Evolutionary conservation across 2,113 vertebrate genomes (phyloP).

Genomic region (Cairina moschata): DNA sequence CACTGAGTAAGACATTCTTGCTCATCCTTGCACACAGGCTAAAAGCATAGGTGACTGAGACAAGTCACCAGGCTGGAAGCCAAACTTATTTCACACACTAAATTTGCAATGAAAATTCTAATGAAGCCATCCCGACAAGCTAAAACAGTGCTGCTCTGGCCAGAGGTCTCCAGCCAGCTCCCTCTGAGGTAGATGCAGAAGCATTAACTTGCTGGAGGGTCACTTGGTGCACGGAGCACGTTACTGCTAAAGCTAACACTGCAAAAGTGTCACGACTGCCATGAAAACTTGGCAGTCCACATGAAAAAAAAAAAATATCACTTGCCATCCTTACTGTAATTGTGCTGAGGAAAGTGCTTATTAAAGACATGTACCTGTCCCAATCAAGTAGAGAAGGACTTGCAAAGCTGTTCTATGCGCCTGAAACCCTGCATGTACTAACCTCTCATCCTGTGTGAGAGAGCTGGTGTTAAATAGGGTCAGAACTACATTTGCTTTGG

Average conservation of each 20-base stretch:
- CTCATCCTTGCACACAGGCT: constrained; percentile 1
- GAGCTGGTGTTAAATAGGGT: constrained; percentile 51
- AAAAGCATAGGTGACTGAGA: constrained; percentile 49
- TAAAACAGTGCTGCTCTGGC: not conserved
- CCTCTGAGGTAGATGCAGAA: not conserved
- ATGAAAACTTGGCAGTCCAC: not conserved
- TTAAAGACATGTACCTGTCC: not conserved
- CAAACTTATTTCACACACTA: constrained; percentile 2
- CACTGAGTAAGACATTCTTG: constrained; percentile 13
- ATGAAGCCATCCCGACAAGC: not conserved
- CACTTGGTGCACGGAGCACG: not conserved
- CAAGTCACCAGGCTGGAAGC: constrained; percentile 39
- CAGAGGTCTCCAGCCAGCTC: not conserved
- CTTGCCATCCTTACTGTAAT: not conserved
- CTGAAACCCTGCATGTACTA: not conserved
- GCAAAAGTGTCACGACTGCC: not conserved
- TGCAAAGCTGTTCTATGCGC: not conserved
- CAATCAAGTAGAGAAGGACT: not conserved
- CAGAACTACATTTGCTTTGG: constrained; percentile 52
- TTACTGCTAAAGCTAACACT: not conserved
- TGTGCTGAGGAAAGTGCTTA: not conserved
- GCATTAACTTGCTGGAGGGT: not conserved
- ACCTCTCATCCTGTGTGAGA: not conserved
- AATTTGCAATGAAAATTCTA: constrained; percentile 37
- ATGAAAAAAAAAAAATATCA: not conserved